Base-by-base conservation (phyloP, 2,888 invertebrate genomes). In the Lamellibrachia satsuma region DNA sequence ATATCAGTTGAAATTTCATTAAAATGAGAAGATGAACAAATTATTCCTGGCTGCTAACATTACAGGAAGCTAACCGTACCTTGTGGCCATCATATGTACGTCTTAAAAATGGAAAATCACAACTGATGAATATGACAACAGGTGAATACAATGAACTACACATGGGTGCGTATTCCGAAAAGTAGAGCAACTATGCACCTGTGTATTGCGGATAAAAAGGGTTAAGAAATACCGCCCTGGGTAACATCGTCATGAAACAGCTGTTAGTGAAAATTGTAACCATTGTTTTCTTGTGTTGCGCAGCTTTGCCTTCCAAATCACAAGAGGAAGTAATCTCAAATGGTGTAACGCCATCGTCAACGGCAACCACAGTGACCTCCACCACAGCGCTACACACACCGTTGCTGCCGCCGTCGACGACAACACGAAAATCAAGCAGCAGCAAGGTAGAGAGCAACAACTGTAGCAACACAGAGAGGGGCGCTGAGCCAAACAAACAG, bases 241-340 rank as follows among this genome's bases (percentile, higher is more conserved):
- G 22, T 22, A 75, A 4, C 22, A 22, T 22, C 22, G 22, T 75
- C 75, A 22, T 3, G 22, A 75, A 75, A 22, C n/a, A 15, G 22
- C 75, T 22, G 3, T 11, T 75, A 22, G 22, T 15, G 75, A 22
- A n/a, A 75, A 75, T 75, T 22, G 75, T 75, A 75, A 39, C 75
- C 6, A 22, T 75, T 75, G 75, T 60, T 9, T 75, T 39, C 39
- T 39, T 75, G 75, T 75, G 2, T 75, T 94, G 94, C 92, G 57
- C 95, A 96, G 96, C 96, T 94, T 95, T 96, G 95, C 95, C 96
- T 92, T 95, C 95, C 93, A 96, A 96, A 94, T 94, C 96, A 94
- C 95, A 96, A 93, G 96, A 96, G 95, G 96, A 96, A 94, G 95
- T 95, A 95, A 96, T 96, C 95, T 96, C 96, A 95, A 96, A 96